These are phyloP conservation scores for Silurus aristotelis DNA, from an alignment of 2,797 vertebrate genomes.

Conservation along the genomic window DNA sequence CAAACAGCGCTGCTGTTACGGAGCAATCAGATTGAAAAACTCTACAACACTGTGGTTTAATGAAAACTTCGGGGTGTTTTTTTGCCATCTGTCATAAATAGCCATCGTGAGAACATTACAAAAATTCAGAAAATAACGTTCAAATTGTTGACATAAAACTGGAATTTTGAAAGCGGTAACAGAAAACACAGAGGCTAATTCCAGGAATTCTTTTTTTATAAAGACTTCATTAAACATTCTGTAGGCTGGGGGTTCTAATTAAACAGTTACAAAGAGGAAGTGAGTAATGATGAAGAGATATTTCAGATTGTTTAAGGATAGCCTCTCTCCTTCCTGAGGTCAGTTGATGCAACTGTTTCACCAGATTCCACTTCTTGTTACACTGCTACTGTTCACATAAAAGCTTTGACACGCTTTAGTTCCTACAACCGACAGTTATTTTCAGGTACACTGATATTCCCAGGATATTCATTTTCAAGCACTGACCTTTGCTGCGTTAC, in stretches of 20 bases:
- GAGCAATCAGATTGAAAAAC: not conserved
- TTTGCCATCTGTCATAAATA: too few relatives aligned
- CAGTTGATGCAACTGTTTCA: conserved; percentile 34
- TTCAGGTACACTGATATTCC: not conserved
- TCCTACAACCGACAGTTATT: not conserved
- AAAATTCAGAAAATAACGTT: too few relatives aligned
- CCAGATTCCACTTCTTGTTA: conserved; percentile 40
- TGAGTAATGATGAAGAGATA: not conserved
- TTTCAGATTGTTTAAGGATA: conserved; percentile 33
- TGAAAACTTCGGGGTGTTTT: not conserved
- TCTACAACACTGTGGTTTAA: not conserved
- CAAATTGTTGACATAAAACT: not conserved
- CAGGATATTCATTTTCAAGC: not conserved
- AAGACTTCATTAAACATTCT: not conserved
- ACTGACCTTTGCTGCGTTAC: not conserved
- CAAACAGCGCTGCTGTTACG: not conserved
- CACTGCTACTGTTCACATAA: not conserved
- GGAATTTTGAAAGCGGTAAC: too few relatives aligned
- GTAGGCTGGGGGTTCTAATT: not conserved
- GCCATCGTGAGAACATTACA: not conserved
- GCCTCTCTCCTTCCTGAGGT: conserved; percentile 35
- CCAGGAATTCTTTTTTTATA: not conserved
- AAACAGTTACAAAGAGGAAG: conserved; percentile 30
- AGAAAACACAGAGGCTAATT: too few relatives aligned
- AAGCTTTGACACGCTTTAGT: not conserved